These are phyloP conservation scores for Trochalopteron elliotii DNA, from an alignment of 2,113 vertebrate species.

Conservation along the genomic window DNA sequence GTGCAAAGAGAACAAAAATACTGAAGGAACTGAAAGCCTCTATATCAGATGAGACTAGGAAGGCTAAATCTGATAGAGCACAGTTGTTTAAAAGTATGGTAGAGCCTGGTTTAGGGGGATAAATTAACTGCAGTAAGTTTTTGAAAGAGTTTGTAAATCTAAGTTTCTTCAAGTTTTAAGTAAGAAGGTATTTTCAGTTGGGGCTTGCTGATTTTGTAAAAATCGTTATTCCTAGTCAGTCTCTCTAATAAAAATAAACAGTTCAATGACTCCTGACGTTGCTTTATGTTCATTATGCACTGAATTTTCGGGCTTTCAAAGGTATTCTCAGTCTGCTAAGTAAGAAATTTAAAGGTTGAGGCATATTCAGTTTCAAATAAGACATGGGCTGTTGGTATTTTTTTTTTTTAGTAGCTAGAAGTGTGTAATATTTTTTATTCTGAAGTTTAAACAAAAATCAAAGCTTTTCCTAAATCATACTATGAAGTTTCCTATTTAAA, in stretches of 20 bases:
- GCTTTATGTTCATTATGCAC: neutral
- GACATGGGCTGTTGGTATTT: neutral
- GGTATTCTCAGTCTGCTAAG: neutral
- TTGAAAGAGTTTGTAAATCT: neutral
- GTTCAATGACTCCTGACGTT: neutral
- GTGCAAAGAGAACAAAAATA: neutral
- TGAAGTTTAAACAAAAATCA: neutral
- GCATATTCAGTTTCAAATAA: neutral
- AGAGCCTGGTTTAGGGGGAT: neutral
- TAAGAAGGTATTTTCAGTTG: neutral
- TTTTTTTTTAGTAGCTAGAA: neutral
- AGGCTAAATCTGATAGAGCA: neutral
- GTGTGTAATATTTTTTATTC: neutral
- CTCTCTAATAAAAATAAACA: neutral
- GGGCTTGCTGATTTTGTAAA: neutral
- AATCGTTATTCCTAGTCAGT: neutral
- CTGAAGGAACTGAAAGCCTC: neutral
- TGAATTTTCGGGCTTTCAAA: neutral
- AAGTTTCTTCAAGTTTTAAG: neutral
- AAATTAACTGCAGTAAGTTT: neutral
- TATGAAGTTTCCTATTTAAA: neutral
- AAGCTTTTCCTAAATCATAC: neutral
- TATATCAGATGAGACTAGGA: neutral
- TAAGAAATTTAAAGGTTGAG: neutral
- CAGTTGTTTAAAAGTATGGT: neutral